Evolutionary conservation across 2,797 vertebrate genomes (phyloP), one percentile per base, ranked within the genome.

Genomic region (Tauraco hartlaubi): DNA sequence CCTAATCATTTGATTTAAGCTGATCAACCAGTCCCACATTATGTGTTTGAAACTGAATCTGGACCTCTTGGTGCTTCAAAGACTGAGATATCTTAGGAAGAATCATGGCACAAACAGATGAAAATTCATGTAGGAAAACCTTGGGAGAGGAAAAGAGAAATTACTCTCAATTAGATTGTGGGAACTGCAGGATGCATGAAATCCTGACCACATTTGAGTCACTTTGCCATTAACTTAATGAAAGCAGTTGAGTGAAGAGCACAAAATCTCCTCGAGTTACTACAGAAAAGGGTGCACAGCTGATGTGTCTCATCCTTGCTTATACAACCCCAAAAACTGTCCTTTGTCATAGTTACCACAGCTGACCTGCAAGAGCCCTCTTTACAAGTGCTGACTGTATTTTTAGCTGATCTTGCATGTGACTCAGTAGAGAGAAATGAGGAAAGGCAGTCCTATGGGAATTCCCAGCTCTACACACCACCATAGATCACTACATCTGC

Each of bases 351-450:
- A 69, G 43, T 79, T 78, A 22, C 77, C 19, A 18, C 80, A 93
- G 76, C 76, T 95, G 90, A 92, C 77, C 43, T 56, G 35, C 33
- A 66, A 49, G 41, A 68, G n/a, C 46, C 58, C 46, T 52, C 49
- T 74, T 46, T 74, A 44, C 41, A 58, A 62, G 58, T 33, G 13
- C 68, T 90, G 58, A 16, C 61, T 64, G 58, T 96, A 95, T 96
- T 95, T 96, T 96, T 92, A 96, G 89, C 62, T 92, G 85, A 77
- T 48, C 72, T 80, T 93, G 74, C 86, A 56, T 54, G 46, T 95
- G 96, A 97, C 69, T 94, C 85, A 88, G 61, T 9, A 54, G 54
- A 77, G 39, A 75, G 79, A 91, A 91, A 90, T 94, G 91, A 96
- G 69, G 75, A 89, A 92, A 96, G 49, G 52, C 17, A 66, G 18